Evolutionary conservation across 2,888 invertebrate species (phyloP), one percentile per base, ranked within the genome.

Genomic region (Tachina fera): DNA sequence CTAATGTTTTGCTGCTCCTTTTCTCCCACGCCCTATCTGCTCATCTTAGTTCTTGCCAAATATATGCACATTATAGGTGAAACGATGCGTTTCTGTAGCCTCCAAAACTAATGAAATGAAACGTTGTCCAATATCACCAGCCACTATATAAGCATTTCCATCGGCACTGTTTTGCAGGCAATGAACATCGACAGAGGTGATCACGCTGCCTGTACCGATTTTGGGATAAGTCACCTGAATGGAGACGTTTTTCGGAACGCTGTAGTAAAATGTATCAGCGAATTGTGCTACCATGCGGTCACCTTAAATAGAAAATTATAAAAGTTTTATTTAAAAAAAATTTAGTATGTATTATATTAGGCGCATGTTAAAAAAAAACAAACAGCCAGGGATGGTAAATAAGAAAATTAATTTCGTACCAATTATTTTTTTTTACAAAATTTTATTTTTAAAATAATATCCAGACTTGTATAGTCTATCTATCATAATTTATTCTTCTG

Each of bases 121-220:
- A 41, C 91, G 90, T 77, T 91, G 90, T 3, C 92, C 91, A 87
- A 93, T 91, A 83, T 93, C 92, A 39, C 92, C 93, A 19, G 89
- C 90, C 3, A 91, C 89, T 4, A 93, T 89, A 83, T 90, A 92
- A n/a, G 92, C 92, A 79, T 90, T 91, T 56, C 92, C 92, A 3
- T 89, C 88, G 19, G 60, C 88, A 43, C 87, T 89, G 14, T 90
- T 90, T 89, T 92, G 92, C 1, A 90, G 84, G 84, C 90, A 90
- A 9, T 88, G 41, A 31, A 92, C 86, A 81, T 91, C 90, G 16
- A 92, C 90, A 71, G 87, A 90, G 47, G 90, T 92, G 6, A 92
- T 86, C 65, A 91, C 83, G 43, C 90, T 87, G 1, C 91, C 92
- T 0, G 83, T 63, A 58, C 91, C 92, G 2, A 78, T 60, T 75